Conservation (phyloP, 2,797 vertebrate species). For the Peromyscus aztecus region DNA sequence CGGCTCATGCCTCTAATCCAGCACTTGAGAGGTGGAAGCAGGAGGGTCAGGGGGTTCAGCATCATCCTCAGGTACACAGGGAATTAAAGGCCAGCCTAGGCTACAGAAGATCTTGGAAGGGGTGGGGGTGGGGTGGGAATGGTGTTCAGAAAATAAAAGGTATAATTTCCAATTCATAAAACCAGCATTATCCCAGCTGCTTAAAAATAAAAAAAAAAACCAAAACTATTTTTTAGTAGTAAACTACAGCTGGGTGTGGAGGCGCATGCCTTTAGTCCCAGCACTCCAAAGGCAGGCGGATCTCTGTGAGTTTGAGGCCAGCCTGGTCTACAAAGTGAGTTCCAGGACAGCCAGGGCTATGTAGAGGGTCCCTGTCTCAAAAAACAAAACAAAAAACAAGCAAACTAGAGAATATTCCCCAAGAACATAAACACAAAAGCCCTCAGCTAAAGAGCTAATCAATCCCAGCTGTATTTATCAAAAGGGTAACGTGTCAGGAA, state of each 20-base stretch:
- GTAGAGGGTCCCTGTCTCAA: not conserved
- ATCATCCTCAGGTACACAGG: too few species aligned
- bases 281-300: not conserved
- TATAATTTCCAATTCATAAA: not conserved
- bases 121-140: not conserved
- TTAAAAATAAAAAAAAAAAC: too few species aligned
- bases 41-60: not conserved
- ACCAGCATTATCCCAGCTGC: not conserved
- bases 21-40: not conserved
- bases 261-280: not conserved
- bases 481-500: not conserved
- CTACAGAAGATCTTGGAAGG: not conserved
- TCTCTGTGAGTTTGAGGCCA: not conserved
- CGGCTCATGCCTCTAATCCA: not conserved
- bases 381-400: not conserved
- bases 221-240: not conserved
- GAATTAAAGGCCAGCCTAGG: not conserved
- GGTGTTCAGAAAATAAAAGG: not conserved
- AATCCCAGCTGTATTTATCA: not conserved
- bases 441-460: not conserved
- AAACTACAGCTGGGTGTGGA: not conserved
- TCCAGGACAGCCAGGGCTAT: not conserved
- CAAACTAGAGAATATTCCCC: not conserved
- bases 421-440: conserved; percentile 6
- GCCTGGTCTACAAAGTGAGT: not conserved